These are phyloP conservation scores for Drosophila tropicalis DNA, from an alignment of 1,140 invertebrate species.

Conservation along the genomic window DNA sequence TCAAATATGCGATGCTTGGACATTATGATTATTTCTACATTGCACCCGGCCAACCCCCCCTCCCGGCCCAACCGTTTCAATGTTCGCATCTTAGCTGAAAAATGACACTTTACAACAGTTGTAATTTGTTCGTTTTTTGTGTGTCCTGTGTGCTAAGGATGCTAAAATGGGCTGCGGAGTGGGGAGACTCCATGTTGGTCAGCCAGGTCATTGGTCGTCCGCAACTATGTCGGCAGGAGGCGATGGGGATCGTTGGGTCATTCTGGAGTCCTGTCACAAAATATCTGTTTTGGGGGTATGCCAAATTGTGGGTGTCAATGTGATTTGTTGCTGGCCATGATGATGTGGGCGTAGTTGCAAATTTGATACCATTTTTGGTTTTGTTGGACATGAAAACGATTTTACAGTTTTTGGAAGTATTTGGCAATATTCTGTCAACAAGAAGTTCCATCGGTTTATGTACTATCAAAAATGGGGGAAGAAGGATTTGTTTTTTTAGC, in stretches of 20 bases:
- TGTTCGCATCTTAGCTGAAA: conserved; percentile 53
- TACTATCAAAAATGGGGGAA: no score
- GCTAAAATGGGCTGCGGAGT: not conserved
- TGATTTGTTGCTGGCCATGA: conserved; percentile 54
- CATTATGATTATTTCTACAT: conserved; percentile 80
- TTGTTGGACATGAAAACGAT: not conserved
- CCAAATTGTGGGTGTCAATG: conserved; percentile 63
- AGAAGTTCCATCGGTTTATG: no score
- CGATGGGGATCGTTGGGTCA: not conserved
- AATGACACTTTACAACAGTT: conserved; percentile 81
- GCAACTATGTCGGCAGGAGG: conserved; percentile 39
- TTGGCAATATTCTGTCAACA: not conserved
- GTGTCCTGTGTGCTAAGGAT: not conserved
- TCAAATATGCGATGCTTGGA: conserved; percentile 68
- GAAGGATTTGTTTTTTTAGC: no score
- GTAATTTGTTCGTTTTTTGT: conserved; percentile 69
- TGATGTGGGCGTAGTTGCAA: conserved; percentile 49
- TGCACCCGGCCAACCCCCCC: conserved; percentile 22
- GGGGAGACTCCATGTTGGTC: conserved; percentile 7
- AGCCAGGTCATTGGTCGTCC: not conserved
- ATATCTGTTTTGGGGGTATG: conserved; percentile 6
- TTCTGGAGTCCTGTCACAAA: not conserved
- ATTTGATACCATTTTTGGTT: conserved; percentile 22
- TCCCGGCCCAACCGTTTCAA: not conserved
- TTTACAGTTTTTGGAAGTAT: not conserved